Conservation (phyloP, 2,113 vertebrate genomes). For the Clarias magur region DNA sequence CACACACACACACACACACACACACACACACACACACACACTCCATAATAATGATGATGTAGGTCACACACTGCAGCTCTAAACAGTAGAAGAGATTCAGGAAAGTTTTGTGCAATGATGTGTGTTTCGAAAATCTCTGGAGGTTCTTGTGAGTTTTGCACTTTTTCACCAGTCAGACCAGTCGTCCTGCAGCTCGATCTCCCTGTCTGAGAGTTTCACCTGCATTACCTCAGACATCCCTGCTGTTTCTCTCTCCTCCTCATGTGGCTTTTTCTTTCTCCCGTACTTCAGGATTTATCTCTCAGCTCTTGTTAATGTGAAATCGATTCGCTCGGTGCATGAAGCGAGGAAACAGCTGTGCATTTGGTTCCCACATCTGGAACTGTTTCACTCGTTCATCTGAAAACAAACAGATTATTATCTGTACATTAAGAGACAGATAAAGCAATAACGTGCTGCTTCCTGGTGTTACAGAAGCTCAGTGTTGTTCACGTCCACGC, state of each 20-base stretch:
- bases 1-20: neutral
- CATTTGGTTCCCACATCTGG: neutral
- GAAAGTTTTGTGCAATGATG: neutral
- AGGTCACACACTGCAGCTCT: neutral
- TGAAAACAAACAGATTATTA: neutral
- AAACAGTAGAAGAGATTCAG: neutral
- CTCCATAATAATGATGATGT: too few relatives aligned
- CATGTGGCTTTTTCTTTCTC: neutral
- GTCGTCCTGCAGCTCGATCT: neutral
- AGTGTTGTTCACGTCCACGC: neutral
- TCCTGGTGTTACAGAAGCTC: neutral
- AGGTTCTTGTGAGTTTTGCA: neutral
- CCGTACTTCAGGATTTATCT: neutral
- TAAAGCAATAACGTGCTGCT: too few relatives aligned
- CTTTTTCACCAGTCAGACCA: neutral
- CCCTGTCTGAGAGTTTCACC: neutral
- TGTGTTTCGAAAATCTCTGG: neutral
- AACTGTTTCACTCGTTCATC: neutral
- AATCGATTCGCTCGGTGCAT: neutral
- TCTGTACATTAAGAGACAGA: neutral
- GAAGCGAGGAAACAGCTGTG: neutral
- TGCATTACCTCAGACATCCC: neutral
- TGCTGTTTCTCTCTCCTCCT: neutral
- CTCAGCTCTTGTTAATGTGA: neutral
- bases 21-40: slow-evolving; percentile 6